Percentiles rank a stretch among this genome's conserved stretches.
Conservation (phyloP, 2,888 invertebrate species). For the Notodonta ziczac region DNA sequence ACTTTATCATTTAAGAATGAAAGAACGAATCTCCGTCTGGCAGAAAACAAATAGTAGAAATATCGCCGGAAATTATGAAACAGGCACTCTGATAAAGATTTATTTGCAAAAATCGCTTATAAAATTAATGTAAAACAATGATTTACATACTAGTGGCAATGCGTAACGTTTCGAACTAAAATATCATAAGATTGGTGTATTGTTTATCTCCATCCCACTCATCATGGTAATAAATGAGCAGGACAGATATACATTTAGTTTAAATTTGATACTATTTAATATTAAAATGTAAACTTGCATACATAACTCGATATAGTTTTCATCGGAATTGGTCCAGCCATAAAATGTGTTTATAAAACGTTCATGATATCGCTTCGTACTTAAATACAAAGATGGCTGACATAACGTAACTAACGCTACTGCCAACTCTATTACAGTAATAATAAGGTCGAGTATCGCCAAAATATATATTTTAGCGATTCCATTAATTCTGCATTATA, state of each 20-base stretch:
- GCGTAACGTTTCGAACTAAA: slow-evolving; percentile 17
- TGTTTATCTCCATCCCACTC: no score
- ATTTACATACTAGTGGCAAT: slow-evolving; percentile 43
- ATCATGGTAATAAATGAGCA: no score
- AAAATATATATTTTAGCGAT: no score
- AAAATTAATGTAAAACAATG: not conserved
- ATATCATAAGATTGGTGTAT: not conserved
- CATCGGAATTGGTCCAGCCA: slow-evolving; percentile 10
- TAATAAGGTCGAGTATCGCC: no score
- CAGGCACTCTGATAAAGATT: no score
- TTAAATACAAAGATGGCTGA: no score
- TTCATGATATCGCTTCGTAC: not conserved
- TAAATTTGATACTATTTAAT: not conserved
- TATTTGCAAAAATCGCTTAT: not conserved
- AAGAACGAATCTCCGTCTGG: not conserved
- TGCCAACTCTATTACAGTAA: no score
- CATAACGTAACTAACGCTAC: not conserved
- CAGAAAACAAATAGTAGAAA: not conserved
- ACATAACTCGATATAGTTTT: not conserved
- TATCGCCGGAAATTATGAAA: not conserved
- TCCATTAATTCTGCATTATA: no score
- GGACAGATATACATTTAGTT: not conserved
- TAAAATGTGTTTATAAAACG: not conserved
- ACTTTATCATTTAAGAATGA: no score
- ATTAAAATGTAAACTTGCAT: not conserved